Evolutionary conservation across 2,113 vertebrate species (phyloP), one percentile per base, ranked within the genome.

Genomic region (Chascanopsetta lugubris): DNA sequence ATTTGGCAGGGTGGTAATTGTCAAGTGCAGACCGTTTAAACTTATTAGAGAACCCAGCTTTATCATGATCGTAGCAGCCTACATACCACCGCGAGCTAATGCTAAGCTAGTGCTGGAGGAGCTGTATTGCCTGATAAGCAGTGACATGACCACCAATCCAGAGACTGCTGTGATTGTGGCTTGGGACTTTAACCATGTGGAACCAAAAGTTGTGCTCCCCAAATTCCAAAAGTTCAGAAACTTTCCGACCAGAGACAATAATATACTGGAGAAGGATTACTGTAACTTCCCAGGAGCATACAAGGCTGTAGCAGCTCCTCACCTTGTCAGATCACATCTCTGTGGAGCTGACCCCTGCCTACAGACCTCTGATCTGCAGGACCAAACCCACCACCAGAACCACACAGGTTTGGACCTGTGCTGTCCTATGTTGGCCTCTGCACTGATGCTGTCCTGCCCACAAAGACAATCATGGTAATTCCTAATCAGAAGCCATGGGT

Each of bases 291-390:
- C 36, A 22, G 34, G 47, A 18, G 21, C 36, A 15, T 45, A 42
- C 36, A 43, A 34, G 38, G 27, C 20, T 10, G 26, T 21, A 43
- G 36, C 10, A 45, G 36, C 57, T 43, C 25, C 26, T 8, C 55
- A 60, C 17, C 55, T 34, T 60, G 11, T 60, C 22, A 6, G 54
- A 68, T 9, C 45, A 59, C 45, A 49, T 30, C 18, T 49, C 55
- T 8, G 18, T 49, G 24, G 30, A 68, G 45, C 32, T 34, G 32
- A 34, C 12, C 32, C 6, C 30, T 5, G 30, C 30, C 9, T 32
- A 32, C 30, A 32, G 9, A 9, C 32, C 3, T 34, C 32, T 34
- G 32, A 11, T 11, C 32, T 34, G 32, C 32, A 34, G 32, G 12
- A 10, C 32, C 8, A 34, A 34, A 7, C 32, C 6, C 2, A 34